A percentile compares a stretch with the other conserved stretches of the same genome.
These are phyloP conservation scores for Arctia plantaginis DNA, from an alignment of 2,888 invertebrate genomes.

Conservation along the genomic window DNA sequence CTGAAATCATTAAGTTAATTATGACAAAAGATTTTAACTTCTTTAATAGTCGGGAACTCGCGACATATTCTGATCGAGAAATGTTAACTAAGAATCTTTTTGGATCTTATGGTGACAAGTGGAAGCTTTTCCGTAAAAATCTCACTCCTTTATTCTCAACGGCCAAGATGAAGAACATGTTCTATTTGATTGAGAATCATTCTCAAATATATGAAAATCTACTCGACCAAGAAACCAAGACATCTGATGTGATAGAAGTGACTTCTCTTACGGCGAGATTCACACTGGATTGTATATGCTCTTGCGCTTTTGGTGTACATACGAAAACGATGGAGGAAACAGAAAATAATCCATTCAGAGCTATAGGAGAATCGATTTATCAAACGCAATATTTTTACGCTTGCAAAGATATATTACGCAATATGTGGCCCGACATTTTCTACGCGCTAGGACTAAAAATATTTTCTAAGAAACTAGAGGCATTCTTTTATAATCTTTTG, in stretches of 20 bases:
- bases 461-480: slow-evolving; percentile 52
- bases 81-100: slow-evolving; percentile 61
- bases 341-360: slow-evolving; percentile 57
- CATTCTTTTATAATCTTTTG: slow-evolving; percentile 61
- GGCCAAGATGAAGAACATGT: slow-evolving; percentile 75
- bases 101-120: slow-evolving; percentile 64
- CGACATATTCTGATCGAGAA: slow-evolving; percentile 61
- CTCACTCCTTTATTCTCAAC: slow-evolving; percentile 71
- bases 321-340: slow-evolving; percentile 59
- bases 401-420: slow-evolving; percentile 50
- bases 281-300: slow-evolving; percentile 69
- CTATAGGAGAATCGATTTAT: slow-evolving; percentile 60
- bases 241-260: slow-evolving; percentile 51
- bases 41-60: slow-evolving; percentile 68
- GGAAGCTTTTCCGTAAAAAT: slow-evolving; percentile 72
- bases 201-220: slow-evolving; percentile 57
- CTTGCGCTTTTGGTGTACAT: slow-evolving; percentile 70
- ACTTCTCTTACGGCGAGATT: slow-evolving; percentile 60
- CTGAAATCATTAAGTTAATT: slow-evolving; percentile 65
- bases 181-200: slow-evolving; percentile 65
- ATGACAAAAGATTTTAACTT: slow-evolving; percentile 70
- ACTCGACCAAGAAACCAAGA: slow-evolving; percentile 53
- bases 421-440: slow-evolving; percentile 69
- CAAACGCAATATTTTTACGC: slow-evolving; percentile 52
- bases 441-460: slow-evolving; percentile 61